Evolutionary conservation across 2,113 vertebrate species (phyloP).

Genomic region (Tupaia tana): DNA sequence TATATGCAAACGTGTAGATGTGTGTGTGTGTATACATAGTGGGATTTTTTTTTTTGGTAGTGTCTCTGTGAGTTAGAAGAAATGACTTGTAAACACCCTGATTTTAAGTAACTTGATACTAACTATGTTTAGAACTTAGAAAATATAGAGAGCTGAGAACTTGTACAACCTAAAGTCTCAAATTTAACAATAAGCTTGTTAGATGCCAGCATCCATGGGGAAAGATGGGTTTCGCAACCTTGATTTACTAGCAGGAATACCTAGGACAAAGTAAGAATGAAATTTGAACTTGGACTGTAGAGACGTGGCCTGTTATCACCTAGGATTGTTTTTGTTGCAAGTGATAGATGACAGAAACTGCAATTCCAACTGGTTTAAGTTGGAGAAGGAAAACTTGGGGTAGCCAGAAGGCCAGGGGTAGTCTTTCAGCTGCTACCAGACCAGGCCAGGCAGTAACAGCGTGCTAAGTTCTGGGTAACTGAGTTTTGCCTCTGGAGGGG

Average conservation of each 20-base stretch:
- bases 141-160: not conserved
- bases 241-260: not conserved
- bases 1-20: not conserved
- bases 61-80: not conserved
- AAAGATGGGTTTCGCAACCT: not conserved
- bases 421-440: not conserved
- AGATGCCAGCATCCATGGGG: not conserved
- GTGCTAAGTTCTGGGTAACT: not conserved
- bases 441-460: not conserved
- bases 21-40: not conserved
- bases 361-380: not conserved
- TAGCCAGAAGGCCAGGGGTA: not conserved
- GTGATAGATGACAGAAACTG: not conserved
- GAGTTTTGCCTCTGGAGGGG: not conserved
- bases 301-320: not conserved
- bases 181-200: not conserved
- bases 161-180: not conserved
- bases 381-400: not conserved
- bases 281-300: not conserved
- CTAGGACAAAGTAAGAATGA: not conserved
- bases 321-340: not conserved
- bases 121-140: not conserved
- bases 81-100: not conserved
- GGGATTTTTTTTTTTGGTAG: not conserved
- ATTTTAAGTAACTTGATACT: conserved; percentile 35